These are phyloP conservation scores for Microcebus murinus DNA, from an alignment of 2,113 vertebrate species.

Conservation along the genomic window DNA sequence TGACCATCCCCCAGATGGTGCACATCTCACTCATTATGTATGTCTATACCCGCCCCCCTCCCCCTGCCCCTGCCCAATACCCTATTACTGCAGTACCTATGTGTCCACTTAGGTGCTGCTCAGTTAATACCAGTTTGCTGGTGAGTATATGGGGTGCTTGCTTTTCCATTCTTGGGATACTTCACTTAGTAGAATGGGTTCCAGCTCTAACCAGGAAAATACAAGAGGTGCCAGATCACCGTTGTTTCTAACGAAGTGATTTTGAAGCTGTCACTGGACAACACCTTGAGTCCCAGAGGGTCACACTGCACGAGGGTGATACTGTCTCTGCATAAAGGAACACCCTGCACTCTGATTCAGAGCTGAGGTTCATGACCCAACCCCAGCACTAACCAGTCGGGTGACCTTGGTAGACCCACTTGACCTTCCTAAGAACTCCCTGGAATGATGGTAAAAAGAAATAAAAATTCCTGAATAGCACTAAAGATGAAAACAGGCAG, in stretches of 20 bases:
- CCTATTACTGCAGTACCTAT: no score
- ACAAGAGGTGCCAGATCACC: no score
- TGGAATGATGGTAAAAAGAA: neutral
- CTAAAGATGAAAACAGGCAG: neutral
- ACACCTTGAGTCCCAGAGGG: neutral
- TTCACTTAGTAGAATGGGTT: no score
- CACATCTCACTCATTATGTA: no score
- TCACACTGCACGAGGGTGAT: fast-evolving
- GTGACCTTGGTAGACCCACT: neutral
- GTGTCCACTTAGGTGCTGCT: no score
- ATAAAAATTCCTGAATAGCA: neutral
- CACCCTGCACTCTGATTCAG: neutral
- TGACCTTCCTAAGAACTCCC: neutral
- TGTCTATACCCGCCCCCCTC: no score
- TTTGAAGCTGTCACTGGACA: neutral
- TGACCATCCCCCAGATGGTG: no score
- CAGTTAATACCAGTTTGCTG: no score
- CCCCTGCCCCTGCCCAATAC: no score
- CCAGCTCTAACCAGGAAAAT: no score
- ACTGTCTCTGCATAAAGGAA: neutral
- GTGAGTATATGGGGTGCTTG: no score
- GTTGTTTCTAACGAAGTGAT: neutral
- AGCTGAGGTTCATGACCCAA: neutral
- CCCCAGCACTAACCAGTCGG: neutral
- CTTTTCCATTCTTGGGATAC: no score